Percentiles rank a stretch among this genome's conserved stretches.
phyloP scores from a whole-genome alignment of 2,113 vertebrate species.

The Hystrix brachyura region DNA sequence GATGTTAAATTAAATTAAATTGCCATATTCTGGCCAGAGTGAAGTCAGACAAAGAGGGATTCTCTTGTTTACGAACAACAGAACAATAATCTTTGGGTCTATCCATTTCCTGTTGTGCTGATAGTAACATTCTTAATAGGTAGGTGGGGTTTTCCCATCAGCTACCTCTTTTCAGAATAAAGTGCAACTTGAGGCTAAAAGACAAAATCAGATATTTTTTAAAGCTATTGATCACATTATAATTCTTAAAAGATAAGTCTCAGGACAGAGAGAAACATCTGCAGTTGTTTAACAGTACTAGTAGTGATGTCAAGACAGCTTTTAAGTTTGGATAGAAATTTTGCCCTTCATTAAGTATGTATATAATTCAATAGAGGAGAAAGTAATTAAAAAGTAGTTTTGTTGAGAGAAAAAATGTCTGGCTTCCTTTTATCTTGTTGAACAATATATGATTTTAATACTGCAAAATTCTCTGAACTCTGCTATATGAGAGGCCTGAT shows the following conservation, averaged over 20 bases:
- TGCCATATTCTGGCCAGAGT: background rate
- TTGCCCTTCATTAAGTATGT: background rate
- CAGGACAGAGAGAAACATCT: background rate
- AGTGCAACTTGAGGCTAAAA: background rate
- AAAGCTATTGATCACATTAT: background rate
- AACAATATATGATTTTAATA: background rate
- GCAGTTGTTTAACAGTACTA: background rate
- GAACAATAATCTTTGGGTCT: background rate
- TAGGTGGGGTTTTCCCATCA: background rate
- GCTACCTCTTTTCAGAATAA: background rate
- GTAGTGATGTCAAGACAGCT: background rate
- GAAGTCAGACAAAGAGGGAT: background rate
- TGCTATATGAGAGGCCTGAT: background rate
- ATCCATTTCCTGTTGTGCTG: background rate
- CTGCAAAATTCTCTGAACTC: background rate
- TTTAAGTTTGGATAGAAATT: background rate
- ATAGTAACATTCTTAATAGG: background rate
- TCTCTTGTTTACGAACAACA: background rate
- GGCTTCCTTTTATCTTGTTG: background rate
- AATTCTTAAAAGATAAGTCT: background rate
- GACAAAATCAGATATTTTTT: background rate
- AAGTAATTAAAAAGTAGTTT: background rate
- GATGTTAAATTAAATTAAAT: background rate
- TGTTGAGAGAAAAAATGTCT: background rate
- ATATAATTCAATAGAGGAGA: background rate